phyloP scores from a whole-genome alignment of 2,797 vertebrate species.

The Propithecus deckenii region DNA sequence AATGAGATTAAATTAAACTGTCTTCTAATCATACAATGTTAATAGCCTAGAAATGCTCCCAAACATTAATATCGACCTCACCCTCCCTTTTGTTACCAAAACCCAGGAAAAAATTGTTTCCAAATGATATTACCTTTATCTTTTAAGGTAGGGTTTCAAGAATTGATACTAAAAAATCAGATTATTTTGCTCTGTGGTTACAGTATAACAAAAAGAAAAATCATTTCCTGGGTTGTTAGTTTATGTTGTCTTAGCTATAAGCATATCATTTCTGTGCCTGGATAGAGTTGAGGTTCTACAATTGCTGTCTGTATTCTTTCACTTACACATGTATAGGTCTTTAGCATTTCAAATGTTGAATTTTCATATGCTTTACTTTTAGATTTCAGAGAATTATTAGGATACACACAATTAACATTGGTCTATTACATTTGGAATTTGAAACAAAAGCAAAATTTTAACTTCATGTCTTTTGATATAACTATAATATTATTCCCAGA shows the following conservation, averaged over 20 bases:
- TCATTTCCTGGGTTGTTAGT: background rate
- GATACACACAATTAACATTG: background rate
- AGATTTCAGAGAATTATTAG: background rate
- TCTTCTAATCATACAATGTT: background rate
- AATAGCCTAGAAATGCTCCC: background rate
- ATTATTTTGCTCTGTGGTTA: background rate
- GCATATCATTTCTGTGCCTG: background rate
- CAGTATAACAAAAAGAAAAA: background rate
- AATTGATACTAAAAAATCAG: background rate
- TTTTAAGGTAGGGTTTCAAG: background rate
- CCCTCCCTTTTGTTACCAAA: background rate
- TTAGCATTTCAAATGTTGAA: background rate
- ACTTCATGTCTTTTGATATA: background rate
- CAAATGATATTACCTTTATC: background rate
- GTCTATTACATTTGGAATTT: background rate
- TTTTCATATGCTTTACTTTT: background rate
- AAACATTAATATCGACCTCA: background rate
- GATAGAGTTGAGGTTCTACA: background rate
- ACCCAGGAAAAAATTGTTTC: background rate
- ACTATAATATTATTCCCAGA: background rate
- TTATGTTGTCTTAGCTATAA: background rate
- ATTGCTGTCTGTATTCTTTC: accelerated
- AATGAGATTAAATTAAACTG: background rate
- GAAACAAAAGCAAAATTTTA: background rate
- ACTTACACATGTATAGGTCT: background rate